phyloP scores from a whole-genome alignment of 2,797 vertebrate species.

The Gymnoscopelus microlampas region DNA sequence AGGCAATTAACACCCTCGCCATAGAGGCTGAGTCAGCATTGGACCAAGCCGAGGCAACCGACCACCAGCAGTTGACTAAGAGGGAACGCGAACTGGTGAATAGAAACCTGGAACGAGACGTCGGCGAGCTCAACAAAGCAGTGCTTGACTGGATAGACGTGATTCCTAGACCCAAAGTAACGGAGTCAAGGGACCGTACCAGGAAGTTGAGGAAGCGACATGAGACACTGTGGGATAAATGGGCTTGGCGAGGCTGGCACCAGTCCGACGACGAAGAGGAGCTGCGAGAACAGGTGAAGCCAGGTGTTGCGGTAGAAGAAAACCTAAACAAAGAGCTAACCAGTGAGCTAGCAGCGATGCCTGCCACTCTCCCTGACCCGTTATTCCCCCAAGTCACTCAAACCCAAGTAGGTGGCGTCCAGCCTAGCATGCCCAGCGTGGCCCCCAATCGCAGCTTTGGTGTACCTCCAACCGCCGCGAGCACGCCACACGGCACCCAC shows the following conservation, averaged over 20 bases:
- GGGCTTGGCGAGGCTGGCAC: background rate
- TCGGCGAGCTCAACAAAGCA: background rate
- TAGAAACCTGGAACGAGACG: background rate
- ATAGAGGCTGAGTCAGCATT: constrained; percentile 2
- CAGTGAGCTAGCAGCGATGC: no score
- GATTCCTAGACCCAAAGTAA: background rate
- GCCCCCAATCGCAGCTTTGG: no score
- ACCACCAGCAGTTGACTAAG: background rate
- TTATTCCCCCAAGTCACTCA: no score
- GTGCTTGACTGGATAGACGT: background rate
- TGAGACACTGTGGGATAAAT: background rate
- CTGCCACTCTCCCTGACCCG: no score
- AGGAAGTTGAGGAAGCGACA: background rate
- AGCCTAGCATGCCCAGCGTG: no score
- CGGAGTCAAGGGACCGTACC: background rate
- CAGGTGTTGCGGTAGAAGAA: background rate
- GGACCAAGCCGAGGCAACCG: background rate
- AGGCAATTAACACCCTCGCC: background rate
- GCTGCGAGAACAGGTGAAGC: background rate
- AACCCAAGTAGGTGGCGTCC: no score
- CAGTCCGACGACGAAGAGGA: background rate
- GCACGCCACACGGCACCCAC: no score
- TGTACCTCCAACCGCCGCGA: no score
- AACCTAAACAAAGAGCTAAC: no score
- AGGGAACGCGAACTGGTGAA: constrained; percentile 1